Conservation (phyloP, 1,140 invertebrate species). For the Brachionus calyciflorus region DNA sequence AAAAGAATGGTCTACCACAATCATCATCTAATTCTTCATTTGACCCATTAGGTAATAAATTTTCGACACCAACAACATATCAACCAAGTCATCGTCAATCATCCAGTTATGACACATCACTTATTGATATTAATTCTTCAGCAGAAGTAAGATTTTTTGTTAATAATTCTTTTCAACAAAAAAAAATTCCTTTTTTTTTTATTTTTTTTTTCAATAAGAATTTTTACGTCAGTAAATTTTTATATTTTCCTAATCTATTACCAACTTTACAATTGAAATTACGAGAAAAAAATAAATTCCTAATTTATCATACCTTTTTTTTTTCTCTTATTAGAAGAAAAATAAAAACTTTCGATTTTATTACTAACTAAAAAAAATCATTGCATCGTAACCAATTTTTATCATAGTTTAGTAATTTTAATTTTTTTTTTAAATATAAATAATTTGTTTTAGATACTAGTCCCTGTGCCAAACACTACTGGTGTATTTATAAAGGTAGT, state of each 20-base stretch:
- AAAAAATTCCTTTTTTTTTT: neutral
- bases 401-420: neutral
- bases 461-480: conserved; percentile 26
- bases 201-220: neutral
- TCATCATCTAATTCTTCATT: conserved; percentile 15
- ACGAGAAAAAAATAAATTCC: neutral
- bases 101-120: conserved; percentile 38
- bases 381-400: too few relatives aligned
- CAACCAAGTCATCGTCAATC: conserved; percentile 22
- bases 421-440: neutral
- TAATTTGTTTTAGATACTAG: conserved; percentile 14
- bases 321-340: too few relatives aligned
- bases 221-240: conserved; percentile 4
- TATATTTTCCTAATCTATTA: neutral
- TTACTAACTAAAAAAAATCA: too few relatives aligned
- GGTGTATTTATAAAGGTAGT: conserved; percentile 32
- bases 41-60: neutral
- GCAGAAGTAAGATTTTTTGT: neutral
- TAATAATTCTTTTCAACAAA: neutral
- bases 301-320: conserved; percentile 8
- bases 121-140: neutral
- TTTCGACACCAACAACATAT: neutral
- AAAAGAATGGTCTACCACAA: neutral
- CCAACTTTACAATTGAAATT: neutral
- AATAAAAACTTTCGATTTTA: too few relatives aligned